phyloP scores from a whole-genome alignment of 2,888 invertebrate genomes.

The Schrankia costaestrigalis region DNA sequence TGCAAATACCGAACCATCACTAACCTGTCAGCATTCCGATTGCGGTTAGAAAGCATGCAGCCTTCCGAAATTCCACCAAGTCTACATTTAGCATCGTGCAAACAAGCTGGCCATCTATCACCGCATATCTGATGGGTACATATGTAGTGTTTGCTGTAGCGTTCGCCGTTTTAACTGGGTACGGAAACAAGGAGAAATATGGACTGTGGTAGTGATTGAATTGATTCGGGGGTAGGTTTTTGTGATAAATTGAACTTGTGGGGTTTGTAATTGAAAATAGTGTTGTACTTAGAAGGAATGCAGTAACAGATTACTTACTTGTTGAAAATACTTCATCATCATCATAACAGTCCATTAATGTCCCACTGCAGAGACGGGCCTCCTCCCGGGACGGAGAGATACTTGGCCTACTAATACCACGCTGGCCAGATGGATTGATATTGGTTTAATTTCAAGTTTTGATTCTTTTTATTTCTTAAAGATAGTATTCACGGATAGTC shows the following conservation, averaged over 20 bases:
- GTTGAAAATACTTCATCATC: too few relatives aligned
- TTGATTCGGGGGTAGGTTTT: not conserved
- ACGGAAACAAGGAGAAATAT: slow-evolving; percentile 8
- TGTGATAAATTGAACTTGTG: not conserved
- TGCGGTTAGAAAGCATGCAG: not conserved
- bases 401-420: too few relatives aligned
- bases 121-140: slow-evolving; percentile 18
- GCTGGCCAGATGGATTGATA: too few relatives aligned
- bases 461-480: too few relatives aligned
- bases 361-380: too few relatives aligned
- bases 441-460: too few relatives aligned
- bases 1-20: not conserved
- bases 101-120: slow-evolving; percentile 29
- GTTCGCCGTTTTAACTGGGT: slow-evolving; percentile 4
- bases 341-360: too few relatives aligned
- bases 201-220: slow-evolving; percentile 7
- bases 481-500: too few relatives aligned
- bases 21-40: slow-evolving; percentile 1
- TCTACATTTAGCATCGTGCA: slow-evolving; percentile 21
- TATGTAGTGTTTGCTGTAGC: slow-evolving; percentile 7
- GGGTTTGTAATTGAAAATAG: not conserved
- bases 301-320: too few relatives aligned
- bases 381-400: too few relatives aligned
- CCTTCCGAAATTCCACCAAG: slow-evolving; percentile 11
- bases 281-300: too few relatives aligned